These are phyloP conservation scores for Panthera tigris DNA, from an alignment of 2,113 vertebrate species.

Conservation along the genomic window DNA sequence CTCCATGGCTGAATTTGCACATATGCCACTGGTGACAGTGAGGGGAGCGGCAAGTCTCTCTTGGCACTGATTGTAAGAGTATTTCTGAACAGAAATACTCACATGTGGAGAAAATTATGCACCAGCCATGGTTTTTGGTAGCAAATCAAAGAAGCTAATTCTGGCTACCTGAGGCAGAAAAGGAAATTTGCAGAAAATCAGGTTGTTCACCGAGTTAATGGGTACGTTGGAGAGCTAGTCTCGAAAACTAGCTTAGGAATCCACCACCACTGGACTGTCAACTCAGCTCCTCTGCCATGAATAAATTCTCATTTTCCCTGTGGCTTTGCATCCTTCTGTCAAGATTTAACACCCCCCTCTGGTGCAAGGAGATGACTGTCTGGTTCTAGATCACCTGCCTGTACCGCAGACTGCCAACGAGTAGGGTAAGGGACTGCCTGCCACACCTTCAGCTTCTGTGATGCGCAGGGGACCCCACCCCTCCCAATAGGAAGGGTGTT, in stretches of 20 bases:
- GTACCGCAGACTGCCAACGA: background rate
- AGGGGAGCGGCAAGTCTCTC: background rate
- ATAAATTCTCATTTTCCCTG: background rate
- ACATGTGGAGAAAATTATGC: background rate
- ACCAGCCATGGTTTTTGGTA: background rate
- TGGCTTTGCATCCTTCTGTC: background rate
- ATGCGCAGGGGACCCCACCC: too few species aligned
- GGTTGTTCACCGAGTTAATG: background rate
- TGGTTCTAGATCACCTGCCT: background rate
- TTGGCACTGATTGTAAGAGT: background rate
- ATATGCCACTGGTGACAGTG: background rate
- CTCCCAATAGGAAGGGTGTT: background rate
- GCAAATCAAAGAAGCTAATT: conserved; percentile 26
- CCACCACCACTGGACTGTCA: background rate
- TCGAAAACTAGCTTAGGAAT: background rate
- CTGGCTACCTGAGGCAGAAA: conserved; percentile 7
- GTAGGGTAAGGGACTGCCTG: background rate
- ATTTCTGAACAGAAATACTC: background rate
- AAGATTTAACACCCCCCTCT: background rate
- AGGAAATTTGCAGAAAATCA: background rate
- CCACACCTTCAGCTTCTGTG: background rate
- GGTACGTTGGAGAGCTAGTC: background rate
- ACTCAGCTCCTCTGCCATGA: background rate
- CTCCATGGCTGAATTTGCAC: background rate
- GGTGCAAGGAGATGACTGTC: background rate